Evolutionary conservation across 2,113 vertebrate species (phyloP).

Genomic region (Aptenodytes patagonicus): DNA sequence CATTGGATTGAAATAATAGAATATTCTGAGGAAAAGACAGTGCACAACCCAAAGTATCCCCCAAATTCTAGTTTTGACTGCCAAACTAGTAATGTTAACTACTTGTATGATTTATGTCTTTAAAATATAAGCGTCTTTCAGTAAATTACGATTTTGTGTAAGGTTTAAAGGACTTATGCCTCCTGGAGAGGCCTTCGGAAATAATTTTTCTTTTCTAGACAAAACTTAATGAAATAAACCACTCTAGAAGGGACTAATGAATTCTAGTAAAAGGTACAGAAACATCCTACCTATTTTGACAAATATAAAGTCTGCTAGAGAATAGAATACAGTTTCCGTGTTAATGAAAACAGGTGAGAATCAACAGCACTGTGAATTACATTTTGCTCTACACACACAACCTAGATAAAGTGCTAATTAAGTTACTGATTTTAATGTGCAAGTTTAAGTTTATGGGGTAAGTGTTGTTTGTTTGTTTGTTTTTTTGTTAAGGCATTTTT

Average conservation of each 20-base stretch:
- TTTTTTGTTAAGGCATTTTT: neutral
- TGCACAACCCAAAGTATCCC: neutral
- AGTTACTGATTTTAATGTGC: neutral
- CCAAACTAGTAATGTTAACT: neutral
- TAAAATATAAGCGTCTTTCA: neutral
- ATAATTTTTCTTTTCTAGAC: neutral
- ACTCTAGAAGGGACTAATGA: neutral
- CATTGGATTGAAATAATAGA: neutral
- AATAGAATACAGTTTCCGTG: neutral
- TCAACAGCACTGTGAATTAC: neutral
- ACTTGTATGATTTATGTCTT: neutral
- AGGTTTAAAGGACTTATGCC: neutral
- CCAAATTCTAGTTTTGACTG: neutral
- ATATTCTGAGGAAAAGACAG: neutral
- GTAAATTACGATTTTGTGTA: neutral
- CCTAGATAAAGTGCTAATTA: neutral
- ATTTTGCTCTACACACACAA: neutral
- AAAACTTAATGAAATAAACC: neutral
- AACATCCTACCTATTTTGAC: neutral
- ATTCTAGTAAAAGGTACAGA: neutral
- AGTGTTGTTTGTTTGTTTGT: neutral
- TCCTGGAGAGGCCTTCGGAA: neutral
- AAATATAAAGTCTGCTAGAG: neutral
- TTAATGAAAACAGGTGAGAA: neutral
- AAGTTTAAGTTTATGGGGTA: neutral